Evolutionary conservation across 2,797 vertebrate genomes (phyloP).

Genomic region (Melopsittacus undulatus): DNA sequence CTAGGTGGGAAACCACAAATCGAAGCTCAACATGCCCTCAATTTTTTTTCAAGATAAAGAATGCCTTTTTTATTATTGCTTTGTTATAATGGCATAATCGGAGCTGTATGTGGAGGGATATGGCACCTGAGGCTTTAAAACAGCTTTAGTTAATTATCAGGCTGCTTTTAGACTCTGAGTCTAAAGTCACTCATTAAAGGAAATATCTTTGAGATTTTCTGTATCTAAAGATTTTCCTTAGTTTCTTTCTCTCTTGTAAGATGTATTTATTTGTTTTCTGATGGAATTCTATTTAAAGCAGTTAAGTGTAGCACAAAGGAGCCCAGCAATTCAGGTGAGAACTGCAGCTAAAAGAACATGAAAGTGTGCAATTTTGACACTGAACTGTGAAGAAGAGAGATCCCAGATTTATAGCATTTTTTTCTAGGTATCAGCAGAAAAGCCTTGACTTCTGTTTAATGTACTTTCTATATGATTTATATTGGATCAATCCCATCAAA

Average conservation of each 20-base stretch:
- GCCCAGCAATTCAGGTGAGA: background rate
- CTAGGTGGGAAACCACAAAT: background rate
- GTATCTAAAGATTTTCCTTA: background rate
- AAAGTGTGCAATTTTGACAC: no score
- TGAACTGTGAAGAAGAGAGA: background rate
- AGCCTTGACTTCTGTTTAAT: background rate
- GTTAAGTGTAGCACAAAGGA: background rate
- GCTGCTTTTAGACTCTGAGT: background rate
- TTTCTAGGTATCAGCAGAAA: background rate
- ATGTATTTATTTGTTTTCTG: background rate
- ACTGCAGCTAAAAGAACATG: background rate
- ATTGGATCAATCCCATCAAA: background rate
- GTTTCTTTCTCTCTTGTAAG: rapidly evolving
- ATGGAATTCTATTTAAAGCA: background rate
- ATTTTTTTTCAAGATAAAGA: background rate
- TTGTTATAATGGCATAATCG: background rate
- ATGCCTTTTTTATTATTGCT: background rate
- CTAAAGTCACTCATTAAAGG: background rate
- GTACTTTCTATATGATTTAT: background rate
- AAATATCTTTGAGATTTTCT: background rate
- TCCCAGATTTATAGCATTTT: background rate
- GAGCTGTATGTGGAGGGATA: background rate
- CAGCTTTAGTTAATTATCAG: background rate
- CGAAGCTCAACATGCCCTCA: background rate
- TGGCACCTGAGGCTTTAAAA: background rate